A percentile compares a stretch with the other conserved stretches of the same genome.
phyloP scores from a whole-genome alignment of 2,113 vertebrate genomes.

The Syngnathus scovelli region DNA sequence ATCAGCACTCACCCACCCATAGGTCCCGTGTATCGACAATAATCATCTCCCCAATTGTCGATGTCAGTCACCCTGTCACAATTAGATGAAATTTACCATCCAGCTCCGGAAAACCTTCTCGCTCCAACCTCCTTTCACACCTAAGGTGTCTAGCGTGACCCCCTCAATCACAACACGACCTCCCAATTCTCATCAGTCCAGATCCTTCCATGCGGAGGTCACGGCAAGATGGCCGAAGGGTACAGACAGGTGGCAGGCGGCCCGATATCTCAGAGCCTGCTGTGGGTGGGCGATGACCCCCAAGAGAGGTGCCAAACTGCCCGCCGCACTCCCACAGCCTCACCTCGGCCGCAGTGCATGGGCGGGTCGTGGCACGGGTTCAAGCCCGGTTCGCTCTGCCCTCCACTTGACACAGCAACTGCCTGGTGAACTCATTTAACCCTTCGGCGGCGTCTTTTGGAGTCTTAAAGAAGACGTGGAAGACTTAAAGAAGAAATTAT shows the following conservation, averaged over 20 bases:
- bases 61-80: conserved; percentile 20
- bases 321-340: conserved; percentile 58
- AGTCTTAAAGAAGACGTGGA: too few relatives aligned
- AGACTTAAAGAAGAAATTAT: too few relatives aligned
- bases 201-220: conserved; percentile 23
- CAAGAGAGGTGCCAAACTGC: conserved; percentile 61
- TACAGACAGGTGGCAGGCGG: conserved; percentile 61
- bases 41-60: too few relatives aligned
- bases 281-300: conserved; percentile 54
- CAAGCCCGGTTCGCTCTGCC: conserved; percentile 49
- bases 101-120: conserved; percentile 50
- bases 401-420: conserved; percentile 24
- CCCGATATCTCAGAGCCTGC: conserved; percentile 42
- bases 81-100: conserved; percentile 49
- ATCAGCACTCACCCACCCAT: conserved; percentile 9
- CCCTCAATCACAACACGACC: conserved; percentile 30
- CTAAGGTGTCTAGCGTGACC: conserved; percentile 58
- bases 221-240: conserved; percentile 18
- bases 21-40: background rate
- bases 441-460: background rate
- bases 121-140: conserved; percentile 61
- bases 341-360: conserved; percentile 43
- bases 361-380: conserved; percentile 41
- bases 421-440: background rate
- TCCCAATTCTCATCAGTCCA: background rate